A percentile compares a stretch with the other conserved stretches of the same genome.
Evolutionary conservation across 2,113 vertebrate species (phyloP).

Genomic region (Seriola rivoliana): DNA sequence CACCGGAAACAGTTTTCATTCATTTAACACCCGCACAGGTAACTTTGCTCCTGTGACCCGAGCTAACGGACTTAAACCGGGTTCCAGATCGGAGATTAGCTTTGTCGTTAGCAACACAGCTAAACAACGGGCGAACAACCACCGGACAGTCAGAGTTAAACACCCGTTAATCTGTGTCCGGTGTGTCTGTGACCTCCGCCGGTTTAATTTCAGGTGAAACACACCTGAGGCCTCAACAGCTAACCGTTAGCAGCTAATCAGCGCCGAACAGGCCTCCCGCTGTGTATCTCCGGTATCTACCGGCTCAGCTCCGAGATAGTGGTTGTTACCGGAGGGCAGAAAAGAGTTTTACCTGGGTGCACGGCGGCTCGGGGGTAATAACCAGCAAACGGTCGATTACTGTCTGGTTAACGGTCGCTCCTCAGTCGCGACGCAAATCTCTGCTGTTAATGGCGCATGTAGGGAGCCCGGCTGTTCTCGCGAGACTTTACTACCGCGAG

Average conservation of each 20-base stretch:
- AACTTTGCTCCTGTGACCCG: not conserved
- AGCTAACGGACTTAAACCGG: not conserved
- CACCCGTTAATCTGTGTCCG: not conserved
- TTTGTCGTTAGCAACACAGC: not conserved
- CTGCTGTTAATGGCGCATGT: slow-evolving; percentile 9
- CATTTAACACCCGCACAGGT: not conserved
- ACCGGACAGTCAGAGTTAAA: not conserved
- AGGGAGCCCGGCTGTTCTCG: slow-evolving; percentile 17
- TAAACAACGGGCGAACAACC: not conserved
- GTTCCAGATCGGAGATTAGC: not conserved
- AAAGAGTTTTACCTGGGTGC: slow-evolving; percentile 29
- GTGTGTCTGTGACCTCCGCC: not conserved
- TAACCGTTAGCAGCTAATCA: not conserved
- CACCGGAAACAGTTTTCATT: not conserved
- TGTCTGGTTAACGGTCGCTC: not conserved
- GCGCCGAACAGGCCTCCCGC: not conserved
- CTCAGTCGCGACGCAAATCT: not conserved
- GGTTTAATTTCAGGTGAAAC: not conserved
- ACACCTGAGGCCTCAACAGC: not conserved
- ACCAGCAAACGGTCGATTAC: not conserved
- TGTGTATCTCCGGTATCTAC: not conserved
- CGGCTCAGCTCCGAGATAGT: not conserved
- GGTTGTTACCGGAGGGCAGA: not conserved
- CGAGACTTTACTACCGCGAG: slow-evolving; percentile 35
- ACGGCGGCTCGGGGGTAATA: not conserved